These are phyloP conservation scores for Hippasteria phrygiana DNA, from an alignment of 53 echinoderm and acorn worm species.

Conservation along the genomic window DNA sequence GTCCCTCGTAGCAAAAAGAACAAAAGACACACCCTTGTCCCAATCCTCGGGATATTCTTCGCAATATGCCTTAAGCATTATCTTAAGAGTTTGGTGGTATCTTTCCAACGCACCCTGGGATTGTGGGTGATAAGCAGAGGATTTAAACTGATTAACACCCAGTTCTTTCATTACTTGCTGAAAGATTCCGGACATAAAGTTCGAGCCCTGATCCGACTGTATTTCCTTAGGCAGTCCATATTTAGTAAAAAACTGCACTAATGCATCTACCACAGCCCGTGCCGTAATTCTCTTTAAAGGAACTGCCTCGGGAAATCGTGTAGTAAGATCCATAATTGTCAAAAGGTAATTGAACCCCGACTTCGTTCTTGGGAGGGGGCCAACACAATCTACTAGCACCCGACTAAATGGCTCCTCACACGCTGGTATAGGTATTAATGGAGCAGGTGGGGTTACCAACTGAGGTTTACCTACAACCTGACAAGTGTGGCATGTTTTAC, in stretches of 20 bases:
- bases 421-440: constrained; percentile 70
- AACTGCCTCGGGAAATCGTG: constrained; percentile 74
- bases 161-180: constrained; percentile 60
- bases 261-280: constrained; percentile 60
- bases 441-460: constrained; percentile 55
- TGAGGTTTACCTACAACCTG: constrained; percentile 72
- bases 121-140: constrained; percentile 72
- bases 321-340: constrained; percentile 66
- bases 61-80: constrained; percentile 44
- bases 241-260: constrained; percentile 69
- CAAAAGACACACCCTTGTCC: constrained; percentile 71
- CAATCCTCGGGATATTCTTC: constrained; percentile 53
- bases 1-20: constrained; percentile 26
- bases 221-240: constrained; percentile 71
- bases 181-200: constrained; percentile 74
- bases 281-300: constrained; percentile 66
- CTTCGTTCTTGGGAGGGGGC: constrained; percentile 65
- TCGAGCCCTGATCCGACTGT: constrained; percentile 72
- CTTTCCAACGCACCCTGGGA: constrained; percentile 76
- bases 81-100: constrained; percentile 70
- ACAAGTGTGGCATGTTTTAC: constrained; percentile 68
- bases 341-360: constrained; percentile 61
- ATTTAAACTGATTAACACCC: constrained; percentile 61
- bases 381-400: constrained; percentile 69
- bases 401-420: constrained; percentile 67